Base-by-base conservation (phyloP, 1,140 invertebrate species). In the Eulimnadia texana region DNA sequence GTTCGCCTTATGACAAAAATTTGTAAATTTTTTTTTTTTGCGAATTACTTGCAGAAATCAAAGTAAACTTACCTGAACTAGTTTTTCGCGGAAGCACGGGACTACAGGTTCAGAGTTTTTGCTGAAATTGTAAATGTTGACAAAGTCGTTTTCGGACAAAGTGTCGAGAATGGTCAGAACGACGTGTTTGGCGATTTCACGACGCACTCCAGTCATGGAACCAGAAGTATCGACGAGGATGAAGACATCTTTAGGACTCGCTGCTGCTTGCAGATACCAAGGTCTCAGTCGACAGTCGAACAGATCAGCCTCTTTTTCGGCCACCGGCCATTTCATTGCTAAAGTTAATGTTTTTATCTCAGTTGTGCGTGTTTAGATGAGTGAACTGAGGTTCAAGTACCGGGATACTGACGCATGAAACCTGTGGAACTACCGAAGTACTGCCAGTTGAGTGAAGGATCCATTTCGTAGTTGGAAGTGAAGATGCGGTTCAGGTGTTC, bases 211-310 rank as follows among this genome's bases (percentile, higher is more conserved):
- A 22, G 84, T 87, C 97, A 99, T 99, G 13, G 94, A 98, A n/a
- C 96, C 97, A 61, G 91, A 90, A 47, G 82, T 83, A 71, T 99
- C 97, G 49, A 99, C 78, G 23, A 99, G 74, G 63, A 99, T 95
- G 22, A 99, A 82, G 64, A 99, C 84, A 70, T 99, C 94, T 74
- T 99, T 99, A 10, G 93, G 93, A 66, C 92, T 94, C 0, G 93
- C 95, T 0, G 95, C 90, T 1, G 95, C 94, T 74, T 96, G 88
- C 63, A 98, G 94, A 72, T 95, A 99, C 91, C 92, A 95, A 23
- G 86, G 86, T 52, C 86, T 77, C 19, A 86, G 83, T 10, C 92
- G 80, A 67, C 88, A 92, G 69, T 94, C 91, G 69, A 90, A 95
- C 1, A 82, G 73, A 74, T 93, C 88, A 19, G 85, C 76, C 42